phyloP scores from a whole-genome alignment of 2,113 vertebrate species.

The human (Homo sapiens) region DNA sequence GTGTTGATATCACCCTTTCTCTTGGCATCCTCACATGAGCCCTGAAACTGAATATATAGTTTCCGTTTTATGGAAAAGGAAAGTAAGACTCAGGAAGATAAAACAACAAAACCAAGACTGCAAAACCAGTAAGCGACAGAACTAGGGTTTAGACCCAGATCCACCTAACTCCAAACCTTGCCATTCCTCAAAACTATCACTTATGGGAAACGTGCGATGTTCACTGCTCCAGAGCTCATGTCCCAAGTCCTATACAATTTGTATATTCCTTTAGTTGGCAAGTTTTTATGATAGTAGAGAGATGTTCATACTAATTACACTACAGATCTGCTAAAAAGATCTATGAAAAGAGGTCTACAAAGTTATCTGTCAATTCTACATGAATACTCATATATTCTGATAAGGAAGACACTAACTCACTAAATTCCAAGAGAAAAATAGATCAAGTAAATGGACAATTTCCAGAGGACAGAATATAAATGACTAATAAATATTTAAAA shows the following conservation, averaged over 20 bases:
- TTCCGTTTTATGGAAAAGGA: not conserved
- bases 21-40: not conserved
- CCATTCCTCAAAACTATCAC: not conserved
- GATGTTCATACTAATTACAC: not conserved
- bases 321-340: not conserved
- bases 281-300: not conserved
- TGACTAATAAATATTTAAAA: not conserved
- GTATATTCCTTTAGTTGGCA: not conserved
- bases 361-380: not conserved
- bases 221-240: no score
- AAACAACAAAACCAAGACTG: not conserved
- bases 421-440: conserved; percentile 14
- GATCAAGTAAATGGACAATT: not conserved
- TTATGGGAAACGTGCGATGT: not conserved
- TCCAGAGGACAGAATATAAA: not conserved
- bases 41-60: not conserved
- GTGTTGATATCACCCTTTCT: not conserved
- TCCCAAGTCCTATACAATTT: not conserved
- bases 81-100: not conserved
- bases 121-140: not conserved
- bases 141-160: not conserved
- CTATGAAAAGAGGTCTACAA: not conserved
- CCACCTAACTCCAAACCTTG: not conserved
- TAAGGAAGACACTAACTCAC: not conserved
- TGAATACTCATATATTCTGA: not conserved